Evolutionary conservation across 2,888 invertebrate species (phyloP), one percentile per base, ranked within the genome.

Genomic region (Electrophaes corylata): DNA sequence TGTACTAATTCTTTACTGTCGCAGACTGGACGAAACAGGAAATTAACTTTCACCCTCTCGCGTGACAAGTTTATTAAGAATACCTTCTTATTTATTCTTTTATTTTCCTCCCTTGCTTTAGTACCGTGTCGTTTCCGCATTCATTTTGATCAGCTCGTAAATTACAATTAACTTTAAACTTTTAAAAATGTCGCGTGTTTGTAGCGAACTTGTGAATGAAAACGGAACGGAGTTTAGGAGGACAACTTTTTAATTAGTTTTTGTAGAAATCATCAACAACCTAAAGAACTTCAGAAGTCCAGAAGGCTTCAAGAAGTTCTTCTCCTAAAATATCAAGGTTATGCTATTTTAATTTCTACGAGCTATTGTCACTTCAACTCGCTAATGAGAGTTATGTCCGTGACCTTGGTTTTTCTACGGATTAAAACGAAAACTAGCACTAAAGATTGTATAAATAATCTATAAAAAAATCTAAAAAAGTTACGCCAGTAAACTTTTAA

Each of bases 61-160:
- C 87, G 89, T 85, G 88, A 88, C 88, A 88, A 86, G 79, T 89
- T 87, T 88, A 89, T 88, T 88, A 89, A 85, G 81, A 86, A 84
- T 79, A 83, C 80, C 81, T 65, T 83, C 77, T 75, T 78, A 79
- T 78, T 82, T 86, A 81, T 78, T 78, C 76, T 76, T 82, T 81
- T 79, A 80, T 76, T 69, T 79, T 79, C 78, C 66, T 70, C 69
- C 74, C 73, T 72, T 79, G 76, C 75, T 82, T 76, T 76, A 58
- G 40, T 52, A 41, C 19, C 51, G 41, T 33, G 48, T 48, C 26
- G 37, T 45, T 53, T 37, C 23, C 33, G n/a, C 18, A 18, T 39
- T 23, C 33, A 44, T 52, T 35, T 48, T 47, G 57, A 52, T 44
- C 43, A 57, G 47, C 19, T 51, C 35, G 41, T 57, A 57, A 57